Evolutionary conservation across 2,797 vertebrate species (phyloP).

Genomic region (Lerista edwardsae): DNA sequence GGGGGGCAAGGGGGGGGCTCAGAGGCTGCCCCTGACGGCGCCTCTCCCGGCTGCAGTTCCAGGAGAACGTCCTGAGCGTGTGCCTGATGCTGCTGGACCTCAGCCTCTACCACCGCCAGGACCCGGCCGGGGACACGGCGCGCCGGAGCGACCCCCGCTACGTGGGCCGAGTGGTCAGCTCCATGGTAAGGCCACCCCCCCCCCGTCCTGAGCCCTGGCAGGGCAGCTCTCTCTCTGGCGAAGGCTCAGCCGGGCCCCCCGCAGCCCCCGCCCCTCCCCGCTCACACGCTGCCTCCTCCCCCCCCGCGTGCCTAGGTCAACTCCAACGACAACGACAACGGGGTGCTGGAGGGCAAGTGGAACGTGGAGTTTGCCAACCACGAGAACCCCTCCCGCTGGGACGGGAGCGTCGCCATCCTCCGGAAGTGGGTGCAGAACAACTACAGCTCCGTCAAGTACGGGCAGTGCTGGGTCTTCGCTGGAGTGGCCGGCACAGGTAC

Average conservation of each 20-base stretch:
- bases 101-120: conserved; percentile 74
- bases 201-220: neutral
- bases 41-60: conserved; percentile 79
- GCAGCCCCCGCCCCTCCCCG: neutral
- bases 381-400: conserved; percentile 85
- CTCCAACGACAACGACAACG: conserved; percentile 83
- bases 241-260: fast-evolving
- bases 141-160: conserved; percentile 81
- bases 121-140: conserved; percentile 74
- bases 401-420: conserved; percentile 89
- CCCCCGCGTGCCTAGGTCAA: conserved; percentile 83
- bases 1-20: neutral
- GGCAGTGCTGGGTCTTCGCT: conserved; percentile 97
- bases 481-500: conserved; percentile 91
- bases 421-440: conserved; percentile 83
- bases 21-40: fast-evolving
- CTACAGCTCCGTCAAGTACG: conserved; percentile 85
- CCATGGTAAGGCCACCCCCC: conserved; percentile 81
- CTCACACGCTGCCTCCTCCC: neutral
- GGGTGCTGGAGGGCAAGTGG: conserved; percentile 89
- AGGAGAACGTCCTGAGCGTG: conserved; percentile 82
- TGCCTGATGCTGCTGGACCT: conserved; percentile 82
- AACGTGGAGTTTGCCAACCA: conserved; percentile 82
- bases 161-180: conserved; percentile 83
- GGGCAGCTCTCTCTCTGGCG: too few species aligned